Percentiles rank a stretch among this genome's conserved stretches.
Evolutionary conservation across 1,140 invertebrate genomes (phyloP).

Genomic region (Nilaparvata lugens): DNA sequence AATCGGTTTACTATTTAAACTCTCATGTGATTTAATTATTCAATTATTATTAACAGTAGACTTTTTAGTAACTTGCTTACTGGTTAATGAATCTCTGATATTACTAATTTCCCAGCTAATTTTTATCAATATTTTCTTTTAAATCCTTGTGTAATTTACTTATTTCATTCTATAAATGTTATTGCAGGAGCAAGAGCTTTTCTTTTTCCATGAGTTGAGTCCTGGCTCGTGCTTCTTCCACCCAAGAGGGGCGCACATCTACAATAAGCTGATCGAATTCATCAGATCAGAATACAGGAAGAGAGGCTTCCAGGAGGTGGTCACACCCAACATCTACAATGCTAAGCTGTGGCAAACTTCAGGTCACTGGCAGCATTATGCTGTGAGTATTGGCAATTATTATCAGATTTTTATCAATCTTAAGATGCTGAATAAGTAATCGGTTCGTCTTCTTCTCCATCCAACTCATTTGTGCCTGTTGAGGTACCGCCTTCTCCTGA

Average conservation of each 20-base stretch:
- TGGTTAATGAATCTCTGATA: neutral
- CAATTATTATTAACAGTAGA: too few relatives aligned
- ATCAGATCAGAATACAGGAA: slow-evolving; percentile 84
- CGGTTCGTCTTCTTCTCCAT: too few relatives aligned
- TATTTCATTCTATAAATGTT: too few relatives aligned
- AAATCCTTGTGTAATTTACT: slow-evolving; percentile 21
- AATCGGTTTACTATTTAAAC: too few relatives aligned
- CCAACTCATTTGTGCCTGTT: too few relatives aligned
- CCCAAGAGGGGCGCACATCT: slow-evolving; percentile 92
- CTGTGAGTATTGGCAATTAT: slow-evolving; percentile 41
- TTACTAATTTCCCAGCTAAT: neutral
- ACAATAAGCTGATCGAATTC: slow-evolving; percentile 85
- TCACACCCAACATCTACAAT: slow-evolving; percentile 96
- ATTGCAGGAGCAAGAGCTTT: slow-evolving; percentile 87
- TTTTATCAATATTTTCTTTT: neutral
- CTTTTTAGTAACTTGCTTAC: neutral
- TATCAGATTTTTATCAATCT: too few relatives aligned
- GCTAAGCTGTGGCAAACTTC: slow-evolving; percentile 95
- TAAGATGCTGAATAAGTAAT: too few relatives aligned
- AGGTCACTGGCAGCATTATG: slow-evolving; percentile 97
- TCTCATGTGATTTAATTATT: too few relatives aligned
- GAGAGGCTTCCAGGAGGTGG: slow-evolving; percentile 93
- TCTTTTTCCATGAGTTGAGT: slow-evolving; percentile 97
- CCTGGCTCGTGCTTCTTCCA: slow-evolving; percentile 98
- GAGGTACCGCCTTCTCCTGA: too few relatives aligned